Evolutionary conservation across 2,113 vertebrate species (phyloP).

Genomic region (Hirundichthys speculiger): DNA sequence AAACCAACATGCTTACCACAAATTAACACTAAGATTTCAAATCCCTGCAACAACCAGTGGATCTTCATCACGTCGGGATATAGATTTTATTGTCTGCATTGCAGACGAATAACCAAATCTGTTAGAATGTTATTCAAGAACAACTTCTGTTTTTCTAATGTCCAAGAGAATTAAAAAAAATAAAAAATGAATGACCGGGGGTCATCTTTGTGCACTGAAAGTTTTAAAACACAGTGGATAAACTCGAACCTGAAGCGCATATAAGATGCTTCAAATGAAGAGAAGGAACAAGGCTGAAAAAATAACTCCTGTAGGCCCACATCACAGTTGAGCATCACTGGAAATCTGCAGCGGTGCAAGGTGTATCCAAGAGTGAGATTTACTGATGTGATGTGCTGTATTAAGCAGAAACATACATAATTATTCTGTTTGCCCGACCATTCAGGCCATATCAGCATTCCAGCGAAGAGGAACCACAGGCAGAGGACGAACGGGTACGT

Average conservation of each 20-base stretch:
- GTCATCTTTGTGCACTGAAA: not conserved
- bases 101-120: too few species aligned
- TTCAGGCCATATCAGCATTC: slow-evolving; percentile 62
- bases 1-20: too few species aligned
- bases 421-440: slow-evolving; percentile 58
- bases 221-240: not conserved
- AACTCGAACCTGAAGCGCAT: too few species aligned
- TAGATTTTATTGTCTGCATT: too few species aligned
- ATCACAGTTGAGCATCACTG: not conserved
- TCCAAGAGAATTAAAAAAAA: not conserved
- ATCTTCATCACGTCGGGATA: too few species aligned
- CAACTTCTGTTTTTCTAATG: not conserved
- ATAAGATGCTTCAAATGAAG: not conserved
- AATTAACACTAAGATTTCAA: too few species aligned
- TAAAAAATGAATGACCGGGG: not conserved
- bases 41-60: too few species aligned
- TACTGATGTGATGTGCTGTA: slow-evolving; percentile 48
- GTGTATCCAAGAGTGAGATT: not conserved
- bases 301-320: not conserved
- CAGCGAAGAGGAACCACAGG: slow-evolving; percentile 43
- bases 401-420: slow-evolving; percentile 63
- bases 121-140: too few species aligned
- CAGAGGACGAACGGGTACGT: slow-evolving; percentile 47
- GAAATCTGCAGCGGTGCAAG: slow-evolving; percentile 2
- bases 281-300: not conserved